Evolutionary conservation across 2,113 vertebrate genomes (phyloP).

Genomic region (Dasyprocta punctata): DNA sequence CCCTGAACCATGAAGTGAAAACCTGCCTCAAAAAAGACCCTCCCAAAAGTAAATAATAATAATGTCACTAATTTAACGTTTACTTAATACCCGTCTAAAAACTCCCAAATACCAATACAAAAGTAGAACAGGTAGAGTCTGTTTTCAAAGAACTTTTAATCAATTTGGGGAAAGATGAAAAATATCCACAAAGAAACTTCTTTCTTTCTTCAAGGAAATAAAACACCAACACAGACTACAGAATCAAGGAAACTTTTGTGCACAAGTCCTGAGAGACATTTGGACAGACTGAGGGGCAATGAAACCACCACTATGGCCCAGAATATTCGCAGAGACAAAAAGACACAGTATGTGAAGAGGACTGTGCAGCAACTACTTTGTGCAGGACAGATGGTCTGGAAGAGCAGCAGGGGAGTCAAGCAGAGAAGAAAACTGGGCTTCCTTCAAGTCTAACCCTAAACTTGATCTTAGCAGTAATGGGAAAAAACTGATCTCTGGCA

Average conservation of each 20-base stretch:
- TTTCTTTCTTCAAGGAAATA: constrained; percentile 34
- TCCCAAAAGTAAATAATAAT: neutral
- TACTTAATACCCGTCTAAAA: constrained; percentile 1
- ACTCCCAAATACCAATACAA: neutral
- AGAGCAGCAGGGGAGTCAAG: neutral
- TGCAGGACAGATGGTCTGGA: neutral
- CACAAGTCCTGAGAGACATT: neutral
- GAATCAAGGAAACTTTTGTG: neutral
- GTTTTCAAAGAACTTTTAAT: constrained; percentile 30
- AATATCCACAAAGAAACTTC: neutral
- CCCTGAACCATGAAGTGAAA: no score
- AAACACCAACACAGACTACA: neutral
- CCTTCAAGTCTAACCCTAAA: neutral
- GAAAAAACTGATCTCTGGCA: neutral
- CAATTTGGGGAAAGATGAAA: constrained; percentile 22
- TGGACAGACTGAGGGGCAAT: neutral
- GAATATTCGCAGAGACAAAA: constrained; percentile 4
- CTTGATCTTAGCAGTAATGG: neutral
- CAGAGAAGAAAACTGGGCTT: neutral
- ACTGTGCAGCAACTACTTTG: neutral
- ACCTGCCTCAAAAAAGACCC: no score
- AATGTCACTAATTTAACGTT: constrained; percentile 45
- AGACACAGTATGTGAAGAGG: neutral
- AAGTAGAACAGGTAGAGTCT: neutral
- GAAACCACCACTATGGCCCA: neutral